Conservation (phyloP, 37 sponge, comb jelly and placozoan genomes). For the Geodia barretti region DNA sequence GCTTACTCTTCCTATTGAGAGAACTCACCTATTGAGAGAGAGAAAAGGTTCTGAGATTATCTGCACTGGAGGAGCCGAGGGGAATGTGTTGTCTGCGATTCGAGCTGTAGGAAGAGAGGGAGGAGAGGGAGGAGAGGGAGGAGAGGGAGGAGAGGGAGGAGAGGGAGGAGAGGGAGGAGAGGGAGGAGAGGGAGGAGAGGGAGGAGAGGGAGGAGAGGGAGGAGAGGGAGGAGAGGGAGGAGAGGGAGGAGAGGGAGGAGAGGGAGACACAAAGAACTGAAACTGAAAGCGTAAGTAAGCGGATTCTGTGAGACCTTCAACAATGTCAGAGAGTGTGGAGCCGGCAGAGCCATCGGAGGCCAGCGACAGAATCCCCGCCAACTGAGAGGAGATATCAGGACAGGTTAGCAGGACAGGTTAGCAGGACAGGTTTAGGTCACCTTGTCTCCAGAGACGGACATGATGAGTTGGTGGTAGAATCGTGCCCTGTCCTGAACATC, state of each 20-base stretch:
- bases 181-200: no score
- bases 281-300: not conserved
- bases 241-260: not conserved
- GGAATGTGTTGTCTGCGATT: conserved; percentile 44
- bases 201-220: no score
- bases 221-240: not conserved
- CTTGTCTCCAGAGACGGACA: conserved; percentile 68
- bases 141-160: not conserved
- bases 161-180: no score
- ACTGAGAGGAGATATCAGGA: no score
- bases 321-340: conserved; percentile 47
- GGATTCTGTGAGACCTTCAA: conserved; percentile 46
- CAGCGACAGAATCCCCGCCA: conserved; percentile 24
- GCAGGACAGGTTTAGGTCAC: no score
- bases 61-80: conserved; percentile 42
- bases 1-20: no score
- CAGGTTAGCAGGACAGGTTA: no score
- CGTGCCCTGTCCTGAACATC: conserved; percentile 68
- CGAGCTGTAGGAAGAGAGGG: conserved; percentile 20
- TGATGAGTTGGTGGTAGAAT: conserved; percentile 62
- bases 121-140: not conserved
- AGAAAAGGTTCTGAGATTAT: conserved; percentile 18
- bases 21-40: conserved; percentile 6
- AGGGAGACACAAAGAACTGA: conserved; percentile 4
- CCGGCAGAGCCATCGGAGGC: conserved; percentile 39